Evolutionary conservation across 2,113 vertebrate genomes (phyloP), one percentile per base, ranked within the genome.

Genomic region (Prionailurus viverrinus): DNA sequence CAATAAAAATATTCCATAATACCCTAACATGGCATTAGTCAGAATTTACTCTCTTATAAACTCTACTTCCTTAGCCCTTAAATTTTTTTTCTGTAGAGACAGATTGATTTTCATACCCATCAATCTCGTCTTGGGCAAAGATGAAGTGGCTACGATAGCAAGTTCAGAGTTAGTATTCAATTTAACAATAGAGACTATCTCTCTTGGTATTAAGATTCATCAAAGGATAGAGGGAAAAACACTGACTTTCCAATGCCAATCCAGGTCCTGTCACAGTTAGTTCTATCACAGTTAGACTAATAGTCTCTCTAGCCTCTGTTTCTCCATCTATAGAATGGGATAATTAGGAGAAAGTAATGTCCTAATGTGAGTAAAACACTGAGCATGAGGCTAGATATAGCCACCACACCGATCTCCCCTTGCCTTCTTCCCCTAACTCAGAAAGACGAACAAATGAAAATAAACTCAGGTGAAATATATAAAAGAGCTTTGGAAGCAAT

Each of bases 1-100:
- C 33, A 61, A 61, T 53, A 76, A 90, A 68, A 88, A 66, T 33
- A 74, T 84, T 68, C 29, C 9, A 27, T 36, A 18, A 53, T 58
- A 69, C 5, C 29, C 29, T 73, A 95, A 80, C 27, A 58, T 25
- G 12, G 0, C n/a, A 51, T 86, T 69, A 65, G 16, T n/a, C 14
- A 82, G 36, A 86, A 94, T 78, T 95, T 53, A 76, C 29, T 71
- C 84, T 94, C 39, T 89, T 41, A 68, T 85, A 94, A 89, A 51
- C n/a, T 76, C 39, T 87, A 83, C 31, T 82, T 92, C n/a, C 45
- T 69, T 69, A 69, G 16, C 33, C 9, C 53, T 79, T 83, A 92
- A 48, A 53, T 39, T 29, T 92, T 95, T 95, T 81, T 15, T 61
- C n/a, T 96, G 0, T 85, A 85, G 79, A 92, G 65, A 76, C 36